A percentile compares a stretch with the other conserved stretches of the same genome.
These are phyloP conservation scores for Chamaea fasciata DNA, from an alignment of 2,113 vertebrate genomes.

Conservation along the genomic window DNA sequence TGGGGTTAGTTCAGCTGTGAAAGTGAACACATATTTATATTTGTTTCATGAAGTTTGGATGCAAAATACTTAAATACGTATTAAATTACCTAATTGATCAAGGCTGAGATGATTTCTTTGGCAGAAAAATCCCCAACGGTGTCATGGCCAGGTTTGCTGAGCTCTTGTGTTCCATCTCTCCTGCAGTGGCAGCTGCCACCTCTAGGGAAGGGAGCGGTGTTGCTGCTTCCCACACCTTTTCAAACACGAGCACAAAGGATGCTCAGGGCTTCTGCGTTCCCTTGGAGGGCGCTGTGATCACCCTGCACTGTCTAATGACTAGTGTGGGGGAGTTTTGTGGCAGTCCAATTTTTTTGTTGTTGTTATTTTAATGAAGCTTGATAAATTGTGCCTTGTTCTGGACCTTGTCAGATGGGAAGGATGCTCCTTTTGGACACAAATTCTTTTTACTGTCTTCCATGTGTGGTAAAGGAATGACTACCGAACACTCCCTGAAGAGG, in stretches of 20 bases:
- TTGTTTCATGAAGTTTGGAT: neutral
- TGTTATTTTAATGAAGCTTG: neutral
- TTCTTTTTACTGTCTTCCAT: neutral
- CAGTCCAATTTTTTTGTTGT: rapidly evolving
- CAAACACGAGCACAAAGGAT: neutral
- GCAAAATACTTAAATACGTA: neutral
- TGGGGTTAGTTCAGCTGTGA: neutral
- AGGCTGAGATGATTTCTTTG: neutral
- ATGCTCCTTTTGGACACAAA: neutral
- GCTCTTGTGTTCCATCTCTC: neutral
- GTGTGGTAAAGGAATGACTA: neutral
- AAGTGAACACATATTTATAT: neutral
- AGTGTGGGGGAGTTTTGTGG: neutral
- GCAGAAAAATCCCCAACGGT: rapidly evolving
- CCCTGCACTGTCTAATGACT: neutral
- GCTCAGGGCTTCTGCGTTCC: rapidly evolving
- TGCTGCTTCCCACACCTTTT: neutral
- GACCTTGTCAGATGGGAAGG: neutral
- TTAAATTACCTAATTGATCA: neutral
- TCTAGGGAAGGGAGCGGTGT: neutral
- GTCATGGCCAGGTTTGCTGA: neutral
- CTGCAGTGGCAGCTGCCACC: neutral
- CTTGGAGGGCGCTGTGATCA: neutral
- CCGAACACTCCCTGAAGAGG: neutral
- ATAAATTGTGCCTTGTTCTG: neutral